These are phyloP conservation scores for Chironomus riparius DNA, from an alignment of 2,888 invertebrate genomes.

Conservation along the genomic window DNA sequence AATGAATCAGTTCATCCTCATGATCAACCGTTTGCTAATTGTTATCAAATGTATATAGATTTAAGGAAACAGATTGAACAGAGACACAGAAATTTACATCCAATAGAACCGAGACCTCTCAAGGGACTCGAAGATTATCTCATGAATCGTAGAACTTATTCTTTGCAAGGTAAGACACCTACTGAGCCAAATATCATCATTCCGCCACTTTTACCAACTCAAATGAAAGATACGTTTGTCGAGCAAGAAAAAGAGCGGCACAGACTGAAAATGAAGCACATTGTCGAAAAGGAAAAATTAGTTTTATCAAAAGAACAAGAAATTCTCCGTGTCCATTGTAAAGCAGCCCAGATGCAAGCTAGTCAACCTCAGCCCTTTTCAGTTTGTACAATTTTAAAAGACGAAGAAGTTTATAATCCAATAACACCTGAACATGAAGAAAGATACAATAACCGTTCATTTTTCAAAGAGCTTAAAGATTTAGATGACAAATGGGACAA, in stretches of 20 bases:
- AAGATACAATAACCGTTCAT: no score
- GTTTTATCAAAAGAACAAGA: conserved; percentile 93
- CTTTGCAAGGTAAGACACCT: conserved; percentile 72
- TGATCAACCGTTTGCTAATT: conserved; percentile 79
- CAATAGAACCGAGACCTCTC: conserved; percentile 90
- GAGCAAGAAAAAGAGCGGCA: conserved; percentile 74
- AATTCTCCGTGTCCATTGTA: conserved; percentile 86
- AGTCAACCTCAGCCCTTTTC: conserved; percentile 91
- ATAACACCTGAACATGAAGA: conserved; percentile 89
- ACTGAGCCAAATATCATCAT: conserved; percentile 61
- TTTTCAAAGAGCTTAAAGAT: no score
- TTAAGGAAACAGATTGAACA: conserved; percentile 82
- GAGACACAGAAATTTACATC: conserved; percentile 68
- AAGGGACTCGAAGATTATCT: conserved; percentile 93
- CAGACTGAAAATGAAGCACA: conserved; percentile 57
- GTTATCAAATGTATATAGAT: conserved; percentile 85
- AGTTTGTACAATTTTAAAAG: conserved; percentile 84
- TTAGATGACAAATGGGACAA: conserved; percentile 98
- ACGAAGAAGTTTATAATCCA: conserved; percentile 92
- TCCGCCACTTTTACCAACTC: conserved; percentile 56
- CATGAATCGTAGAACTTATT: conserved; percentile 90
- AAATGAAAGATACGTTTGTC: conserved; percentile 72
- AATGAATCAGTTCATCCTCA: conserved; percentile 49
- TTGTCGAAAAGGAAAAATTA: conserved; percentile 88
- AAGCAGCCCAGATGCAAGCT: conserved; percentile 86